Conservation (phyloP, 2,113 vertebrate species). For the Clarias batrachus region DNA sequence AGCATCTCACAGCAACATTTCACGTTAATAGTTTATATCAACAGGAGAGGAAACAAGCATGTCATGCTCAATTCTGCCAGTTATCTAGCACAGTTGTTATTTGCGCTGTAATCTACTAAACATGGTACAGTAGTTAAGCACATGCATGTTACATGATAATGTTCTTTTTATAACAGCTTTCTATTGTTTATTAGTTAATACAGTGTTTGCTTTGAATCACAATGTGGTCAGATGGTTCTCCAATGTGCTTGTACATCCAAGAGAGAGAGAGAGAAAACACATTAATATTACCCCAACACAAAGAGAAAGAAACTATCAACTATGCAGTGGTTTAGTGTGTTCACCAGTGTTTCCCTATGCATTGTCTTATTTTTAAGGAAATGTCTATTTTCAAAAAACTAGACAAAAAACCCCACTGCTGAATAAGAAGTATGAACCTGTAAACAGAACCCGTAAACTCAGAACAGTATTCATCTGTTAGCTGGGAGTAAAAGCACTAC, state of each 20-base stretch:
- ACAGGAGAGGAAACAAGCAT: slow-evolving; percentile 32
- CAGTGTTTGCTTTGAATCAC: not conserved
- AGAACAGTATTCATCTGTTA: not conserved
- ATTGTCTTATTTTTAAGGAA: not conserved
- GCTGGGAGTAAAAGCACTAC: not conserved
- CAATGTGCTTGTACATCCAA: not conserved
- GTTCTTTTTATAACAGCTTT: slow-evolving; percentile 39
- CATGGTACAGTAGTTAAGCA: not conserved
- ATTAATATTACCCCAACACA: too few species aligned
- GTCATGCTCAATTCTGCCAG: slow-evolving; percentile 36
- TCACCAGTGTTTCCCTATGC: not conserved
- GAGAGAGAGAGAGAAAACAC: too few species aligned
- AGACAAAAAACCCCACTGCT: not conserved
- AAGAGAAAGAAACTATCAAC: slow-evolving; percentile 6
- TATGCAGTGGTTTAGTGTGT: not conserved
- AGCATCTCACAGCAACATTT: slow-evolving; percentile 14
- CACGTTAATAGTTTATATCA: slow-evolving; percentile 49
- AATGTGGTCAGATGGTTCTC: not conserved
- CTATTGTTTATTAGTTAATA: not conserved
- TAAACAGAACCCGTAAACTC: not conserved
- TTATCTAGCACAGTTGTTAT: not conserved
- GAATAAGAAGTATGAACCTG: not conserved
- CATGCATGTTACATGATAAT: slow-evolving; percentile 32
- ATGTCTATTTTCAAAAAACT: not conserved
- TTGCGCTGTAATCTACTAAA: slow-evolving; percentile 21